Conservation (phyloP, 1,140 invertebrate species). For the Leptopilina boulardi region DNA sequence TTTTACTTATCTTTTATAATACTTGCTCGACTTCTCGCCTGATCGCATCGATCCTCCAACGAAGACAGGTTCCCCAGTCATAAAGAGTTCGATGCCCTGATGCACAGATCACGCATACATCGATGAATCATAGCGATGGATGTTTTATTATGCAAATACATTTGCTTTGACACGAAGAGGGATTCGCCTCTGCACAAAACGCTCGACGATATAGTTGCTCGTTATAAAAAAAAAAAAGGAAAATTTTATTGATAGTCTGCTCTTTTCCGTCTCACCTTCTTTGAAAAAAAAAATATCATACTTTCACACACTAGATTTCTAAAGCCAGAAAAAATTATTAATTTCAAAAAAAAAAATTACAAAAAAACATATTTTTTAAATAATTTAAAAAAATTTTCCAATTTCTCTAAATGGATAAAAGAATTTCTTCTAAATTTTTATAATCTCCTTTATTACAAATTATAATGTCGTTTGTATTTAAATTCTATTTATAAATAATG, state of each 20-base stretch:
- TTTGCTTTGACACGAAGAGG: conserved; percentile 26
- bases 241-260: background rate
- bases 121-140: conserved; percentile 64
- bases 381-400: too few relatives aligned
- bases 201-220: conserved; percentile 15
- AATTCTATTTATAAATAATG: background rate
- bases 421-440: too few relatives aligned
- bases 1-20: conserved; percentile 42
- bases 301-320: background rate
- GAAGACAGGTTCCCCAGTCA: conserved; percentile 59
- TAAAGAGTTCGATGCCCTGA: conserved; percentile 63
- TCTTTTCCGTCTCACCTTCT: background rate
- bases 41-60: conserved; percentile 46
- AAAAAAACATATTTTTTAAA: too few relatives aligned
- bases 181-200: conserved; percentile 24
- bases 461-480: background rate
- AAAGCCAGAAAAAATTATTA: background rate
- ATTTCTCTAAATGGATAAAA: too few relatives aligned
- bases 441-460: too few relatives aligned
- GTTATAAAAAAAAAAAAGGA: background rate
- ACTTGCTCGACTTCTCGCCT: conserved; percentile 46
- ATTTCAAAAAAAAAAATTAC: too few relatives aligned
- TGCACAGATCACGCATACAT: conserved; percentile 53
- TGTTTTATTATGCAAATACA: conserved; percentile 69
- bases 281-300: conserved; percentile 8